phyloP scores from a whole-genome alignment of 2,797 vertebrate genomes.

The Rhincodon typus region DNA sequence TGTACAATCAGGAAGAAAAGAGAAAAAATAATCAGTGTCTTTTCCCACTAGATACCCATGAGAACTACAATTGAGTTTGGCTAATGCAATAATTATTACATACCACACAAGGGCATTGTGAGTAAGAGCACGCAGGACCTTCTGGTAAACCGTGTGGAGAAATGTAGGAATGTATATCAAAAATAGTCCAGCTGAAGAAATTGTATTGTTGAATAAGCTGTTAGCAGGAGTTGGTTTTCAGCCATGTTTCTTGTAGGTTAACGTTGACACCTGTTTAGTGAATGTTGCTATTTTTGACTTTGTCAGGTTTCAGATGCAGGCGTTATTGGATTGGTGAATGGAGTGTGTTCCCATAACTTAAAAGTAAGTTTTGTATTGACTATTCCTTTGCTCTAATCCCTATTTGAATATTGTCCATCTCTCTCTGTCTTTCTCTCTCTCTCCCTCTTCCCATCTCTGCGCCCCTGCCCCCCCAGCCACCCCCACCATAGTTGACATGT shows the following conservation, averaged over 20 bases:
- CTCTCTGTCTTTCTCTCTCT: not conserved
- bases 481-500: not conserved
- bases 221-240: not conserved
- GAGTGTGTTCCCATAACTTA: slow-evolving; percentile 65
- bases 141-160: not conserved
- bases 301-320: slow-evolving; percentile 71
- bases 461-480: too few relatives aligned
- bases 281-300: slow-evolving; percentile 30
- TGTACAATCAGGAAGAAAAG: not conserved
- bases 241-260: not conserved
- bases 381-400: not conserved
- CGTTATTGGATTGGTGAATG: slow-evolving; percentile 65
- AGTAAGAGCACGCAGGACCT: not conserved
- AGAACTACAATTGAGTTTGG: not conserved
- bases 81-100: not conserved
- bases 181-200: not conserved
- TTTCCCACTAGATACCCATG: not conserved
- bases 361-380: slow-evolving; percentile 58
- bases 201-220: not conserved
- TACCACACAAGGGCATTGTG: not conserved
- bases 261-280: not conserved
- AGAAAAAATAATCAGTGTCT: not conserved
- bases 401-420: not conserved
- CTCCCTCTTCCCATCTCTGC: not conserved
- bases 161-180: not conserved